Evolutionary conservation across 2,113 vertebrate genomes (phyloP), one percentile per base, ranked within the genome.

Genomic region (Syngnathus scovelli): DNA sequence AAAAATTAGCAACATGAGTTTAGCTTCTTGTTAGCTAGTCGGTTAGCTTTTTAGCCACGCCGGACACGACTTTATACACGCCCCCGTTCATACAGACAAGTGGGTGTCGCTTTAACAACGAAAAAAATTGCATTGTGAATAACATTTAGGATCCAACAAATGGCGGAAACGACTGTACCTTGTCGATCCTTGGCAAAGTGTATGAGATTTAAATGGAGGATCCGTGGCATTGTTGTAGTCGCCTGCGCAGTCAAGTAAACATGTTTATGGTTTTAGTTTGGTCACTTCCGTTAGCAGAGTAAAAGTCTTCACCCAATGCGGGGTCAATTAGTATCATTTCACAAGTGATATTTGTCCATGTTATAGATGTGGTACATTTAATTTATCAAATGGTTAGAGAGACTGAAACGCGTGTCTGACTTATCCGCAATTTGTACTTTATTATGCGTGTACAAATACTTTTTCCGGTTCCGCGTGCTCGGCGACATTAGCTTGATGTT

Each of bases 151-250:
- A 11, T 10, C 7, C 10, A 15, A 11, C 16, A 37, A 39, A 6
- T n/a, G 21, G 5, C 9, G 18, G 18, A 18, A 11, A 5, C 6
- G 11, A 66, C 48, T 52, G 16, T 66, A 66, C 64, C 64, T 66
- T 52, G 19, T 7, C 37, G 33, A 39, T 21, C 7, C 1, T 66
- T 23, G 49, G n/a, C 6, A 39, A 38, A 51, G 18, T 39, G n/a
- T 7, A 7, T 19, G 1, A 12, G 12, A 19, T 49, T 51, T 66
- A 54, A 52, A 54, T 39, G 19, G 64, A 38, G n/a, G 36, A 36
- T 51, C 37, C n/a, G 64, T 54, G 48, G 49, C 64, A 66, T 66
- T 66, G 64, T 66, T 54, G 64, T 52, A 65, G 46, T 18, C 16
- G 16, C 44, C 10, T 5, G 11, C 13, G 43, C 1, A 33, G 48